phyloP scores from a whole-genome alignment of 2,797 vertebrate species.

The Arrhamphus sclerolepis region DNA sequence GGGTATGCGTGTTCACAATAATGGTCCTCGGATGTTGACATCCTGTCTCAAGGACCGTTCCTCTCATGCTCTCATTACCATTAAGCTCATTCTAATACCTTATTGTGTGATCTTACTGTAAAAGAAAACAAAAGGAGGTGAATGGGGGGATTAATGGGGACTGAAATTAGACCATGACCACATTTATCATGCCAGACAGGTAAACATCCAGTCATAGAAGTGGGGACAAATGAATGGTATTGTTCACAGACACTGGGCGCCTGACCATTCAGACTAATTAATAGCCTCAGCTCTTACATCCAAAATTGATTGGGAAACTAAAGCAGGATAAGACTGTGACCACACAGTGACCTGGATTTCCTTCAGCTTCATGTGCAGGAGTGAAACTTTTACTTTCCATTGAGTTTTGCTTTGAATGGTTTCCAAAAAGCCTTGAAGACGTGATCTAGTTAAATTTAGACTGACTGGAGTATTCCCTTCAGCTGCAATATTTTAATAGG shows the following conservation, averaged over 20 bases:
- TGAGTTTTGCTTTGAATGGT: conserved; percentile 30
- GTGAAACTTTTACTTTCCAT: conserved; percentile 20
- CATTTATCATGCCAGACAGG: conserved; percentile 13
- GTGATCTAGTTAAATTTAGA: not conserved
- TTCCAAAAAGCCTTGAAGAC: conserved; percentile 5
- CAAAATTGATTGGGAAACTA: conserved; percentile 8
- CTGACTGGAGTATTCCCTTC: conserved; percentile 22
- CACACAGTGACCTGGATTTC: conserved; percentile 20
- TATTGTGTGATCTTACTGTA: conserved; percentile 27
- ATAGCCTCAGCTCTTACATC: conserved; percentile 14
- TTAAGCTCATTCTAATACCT: conserved; percentile 9
- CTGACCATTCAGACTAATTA: conserved; percentile 34
- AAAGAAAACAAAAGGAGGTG: conserved; percentile 20
- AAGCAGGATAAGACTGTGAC: conserved; percentile 21
- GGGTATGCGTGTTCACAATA: conserved; percentile 3
- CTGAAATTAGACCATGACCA: conserved; percentile 33
- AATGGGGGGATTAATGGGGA: conserved; percentile 26
- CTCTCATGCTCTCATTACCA: conserved; percentile 26
- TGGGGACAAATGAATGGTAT: conserved; percentile 27
- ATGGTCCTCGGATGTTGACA: conserved; percentile 22
- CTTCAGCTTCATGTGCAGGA: conserved; percentile 21
- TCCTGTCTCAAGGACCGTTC: conserved; percentile 14
- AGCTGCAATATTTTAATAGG: conserved; percentile 21
- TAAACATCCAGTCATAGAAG: conserved; percentile 32
- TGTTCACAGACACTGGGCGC: conserved; percentile 19